Evolutionary conservation across 1,140 invertebrate genomes (phyloP), one percentile per base, ranked within the genome.

Genomic region (Meloidogyne floridensis): DNA sequence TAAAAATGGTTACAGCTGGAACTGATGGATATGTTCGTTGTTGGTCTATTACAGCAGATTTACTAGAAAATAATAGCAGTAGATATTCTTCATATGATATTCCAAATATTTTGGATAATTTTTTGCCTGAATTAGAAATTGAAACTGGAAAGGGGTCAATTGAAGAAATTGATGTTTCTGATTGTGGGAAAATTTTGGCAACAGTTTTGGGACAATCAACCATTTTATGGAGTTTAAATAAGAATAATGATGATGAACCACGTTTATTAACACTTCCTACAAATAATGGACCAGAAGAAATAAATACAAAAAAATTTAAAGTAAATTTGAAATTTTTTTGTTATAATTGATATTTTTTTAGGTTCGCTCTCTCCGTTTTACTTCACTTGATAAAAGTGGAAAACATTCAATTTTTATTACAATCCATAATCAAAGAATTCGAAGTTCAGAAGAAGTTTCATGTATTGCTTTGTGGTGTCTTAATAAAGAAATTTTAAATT

Each of bases 301-400:
- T 72, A 18, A 51, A 54, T 69, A 53, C 65, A 11, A 79, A 79
- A 13, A 79, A 79, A 18, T 79, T 79, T 42, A 79, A 79, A 15
- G 77, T 79, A 53, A 13, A 18, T 43, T 8, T 32, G 10, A 43
- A 43, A 11, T 32, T n/a, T 56, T 56, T 65, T 56, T 1, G 10
- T 2, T 56, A 9, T 20, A 69, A 6, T 79, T 71, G 20, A 10
- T 42, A 53, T 3, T 6, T 20, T 47, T 85, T 76, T 7, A 84
- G 83, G 75, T 85, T n/a, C 83, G 83, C 3, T 84, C 82, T 6
- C 71, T 84, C 10, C 73, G 75, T 71, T 84, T 84, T 72, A 20
- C 72, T 42, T 10, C 32, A 5, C 65, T 84, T 9, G 71, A 83
- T 47, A 84, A 79, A 42, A 73, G 13, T 10, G 77, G 77, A 8